Evolutionary conservation across 2,888 invertebrate genomes (phyloP).

Genomic region (Drosophila mimica): DNA sequence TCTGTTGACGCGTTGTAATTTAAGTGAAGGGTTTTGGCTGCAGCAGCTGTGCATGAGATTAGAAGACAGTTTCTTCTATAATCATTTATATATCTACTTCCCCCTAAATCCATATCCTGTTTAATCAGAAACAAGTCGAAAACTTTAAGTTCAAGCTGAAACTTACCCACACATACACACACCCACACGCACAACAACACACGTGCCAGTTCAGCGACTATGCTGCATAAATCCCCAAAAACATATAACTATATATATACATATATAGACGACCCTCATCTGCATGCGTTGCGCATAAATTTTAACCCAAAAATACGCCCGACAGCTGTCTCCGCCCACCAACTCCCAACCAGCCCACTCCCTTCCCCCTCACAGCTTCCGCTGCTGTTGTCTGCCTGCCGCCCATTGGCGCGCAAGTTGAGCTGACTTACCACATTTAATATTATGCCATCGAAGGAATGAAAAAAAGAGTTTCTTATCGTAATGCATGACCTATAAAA

Average conservation of each 20-base stretch:
- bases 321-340: conserved; percentile 61
- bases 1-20: conserved; percentile 56
- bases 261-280: conserved; percentile 54
- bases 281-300: conserved; percentile 68
- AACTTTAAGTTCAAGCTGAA: conserved; percentile 48
- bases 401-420: conserved; percentile 28
- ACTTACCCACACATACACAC: background rate
- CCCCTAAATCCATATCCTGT: background rate
- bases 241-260: background rate
- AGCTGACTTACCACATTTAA: conserved; percentile 34
- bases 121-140: conserved; percentile 8
- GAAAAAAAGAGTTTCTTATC: conserved; percentile 70
- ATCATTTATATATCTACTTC: background rate
- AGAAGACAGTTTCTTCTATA: background rate
- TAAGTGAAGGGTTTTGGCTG: conserved; percentile 39
- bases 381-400: conserved; percentile 21
- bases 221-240: conserved; percentile 15
- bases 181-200: conserved; percentile 2
- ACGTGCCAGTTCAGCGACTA: conserved; percentile 25
- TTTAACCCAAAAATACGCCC: conserved; percentile 67
- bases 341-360: background rate
- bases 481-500: conserved; percentile 57
- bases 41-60: conserved; percentile 55
- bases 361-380: conserved; percentile 38
- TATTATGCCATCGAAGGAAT: conserved; percentile 32